phyloP scores from a whole-genome alignment of 2,888 invertebrate genomes.

The Beris chalybata region DNA sequence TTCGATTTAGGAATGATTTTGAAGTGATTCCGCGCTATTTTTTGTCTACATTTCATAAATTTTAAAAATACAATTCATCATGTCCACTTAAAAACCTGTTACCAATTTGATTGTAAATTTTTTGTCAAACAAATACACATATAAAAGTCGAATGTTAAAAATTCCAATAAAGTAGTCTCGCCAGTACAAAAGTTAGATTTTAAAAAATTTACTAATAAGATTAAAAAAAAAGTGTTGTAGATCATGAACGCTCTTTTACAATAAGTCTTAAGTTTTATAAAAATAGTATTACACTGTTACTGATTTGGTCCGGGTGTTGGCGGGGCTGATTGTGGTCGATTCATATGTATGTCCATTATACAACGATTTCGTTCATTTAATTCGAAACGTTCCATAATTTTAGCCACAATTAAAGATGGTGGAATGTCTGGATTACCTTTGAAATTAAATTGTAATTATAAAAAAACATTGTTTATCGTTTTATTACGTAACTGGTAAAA shows the following conservation, averaged over 20 bases:
- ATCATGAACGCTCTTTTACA: conserved; percentile 1
- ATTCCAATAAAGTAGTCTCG: no score
- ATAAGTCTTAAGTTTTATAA: conserved; percentile 2
- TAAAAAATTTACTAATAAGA: no score
- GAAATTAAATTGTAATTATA: conserved; percentile 41
- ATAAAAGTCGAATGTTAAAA: no score
- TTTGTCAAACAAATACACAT: no score
- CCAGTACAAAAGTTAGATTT: no score
- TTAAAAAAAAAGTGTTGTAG: no score
- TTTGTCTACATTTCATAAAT: no score
- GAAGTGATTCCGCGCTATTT: no score
- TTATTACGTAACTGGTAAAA: not conserved
- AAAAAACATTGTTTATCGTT: conserved; percentile 17
- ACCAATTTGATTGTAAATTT: no score
- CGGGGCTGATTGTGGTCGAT: conserved; percentile 42
- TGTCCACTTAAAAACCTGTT: no score
- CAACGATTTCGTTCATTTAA: conserved; percentile 58
- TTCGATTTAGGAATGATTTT: no score
- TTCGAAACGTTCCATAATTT: conserved; percentile 73
- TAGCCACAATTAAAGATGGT: conserved; percentile 79
- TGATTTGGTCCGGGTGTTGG: conserved; percentile 38
- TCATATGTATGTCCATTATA: conserved; percentile 37
- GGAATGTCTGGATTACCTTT: conserved; percentile 75
- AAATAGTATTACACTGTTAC: conserved; percentile 16
- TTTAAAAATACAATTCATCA: no score